These are phyloP conservation scores for Aegithalos caudatus DNA, from an alignment of 2,113 vertebrate genomes.

Conservation along the genomic window DNA sequence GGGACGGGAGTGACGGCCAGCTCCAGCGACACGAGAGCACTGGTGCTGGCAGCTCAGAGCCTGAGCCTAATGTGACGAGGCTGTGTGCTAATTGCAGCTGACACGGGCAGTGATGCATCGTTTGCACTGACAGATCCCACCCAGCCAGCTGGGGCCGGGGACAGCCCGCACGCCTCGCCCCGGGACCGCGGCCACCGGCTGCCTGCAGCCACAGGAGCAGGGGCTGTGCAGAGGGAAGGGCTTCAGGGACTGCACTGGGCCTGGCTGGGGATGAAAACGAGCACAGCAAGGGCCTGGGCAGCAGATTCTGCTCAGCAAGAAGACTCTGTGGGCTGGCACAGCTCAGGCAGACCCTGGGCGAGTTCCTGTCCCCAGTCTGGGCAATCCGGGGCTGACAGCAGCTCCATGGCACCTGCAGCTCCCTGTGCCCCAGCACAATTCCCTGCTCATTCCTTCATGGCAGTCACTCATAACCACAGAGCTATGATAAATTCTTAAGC, in stretches of 20 bases:
- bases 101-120: conserved; percentile 56
- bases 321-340: rapidly evolving
- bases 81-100: conserved; percentile 60
- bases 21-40: conserved; percentile 43
- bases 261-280: neutral
- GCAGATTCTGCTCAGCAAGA: rapidly evolving
- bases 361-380: rapidly evolving
- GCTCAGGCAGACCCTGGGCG: rapidly evolving
- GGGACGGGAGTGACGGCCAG: conserved; percentile 10
- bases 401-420: rapidly evolving
- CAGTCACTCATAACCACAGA: neutral
- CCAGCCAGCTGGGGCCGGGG: neutral
- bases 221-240: neutral
- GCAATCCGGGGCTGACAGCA: neutral
- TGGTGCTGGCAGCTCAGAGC: conserved; percentile 53
- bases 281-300: neutral
- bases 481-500: neutral
- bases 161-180: neutral
- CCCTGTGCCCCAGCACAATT: neutral
- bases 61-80: conserved; percentile 48
- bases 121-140: neutral
- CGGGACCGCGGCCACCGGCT: neutral
- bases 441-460: rapidly evolving
- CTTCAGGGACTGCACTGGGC: neutral
- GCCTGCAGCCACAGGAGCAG: neutral